These are phyloP conservation scores for Peromyscus californicus DNA, from an alignment of 2,113 vertebrate genomes.

Conservation along the genomic window DNA sequence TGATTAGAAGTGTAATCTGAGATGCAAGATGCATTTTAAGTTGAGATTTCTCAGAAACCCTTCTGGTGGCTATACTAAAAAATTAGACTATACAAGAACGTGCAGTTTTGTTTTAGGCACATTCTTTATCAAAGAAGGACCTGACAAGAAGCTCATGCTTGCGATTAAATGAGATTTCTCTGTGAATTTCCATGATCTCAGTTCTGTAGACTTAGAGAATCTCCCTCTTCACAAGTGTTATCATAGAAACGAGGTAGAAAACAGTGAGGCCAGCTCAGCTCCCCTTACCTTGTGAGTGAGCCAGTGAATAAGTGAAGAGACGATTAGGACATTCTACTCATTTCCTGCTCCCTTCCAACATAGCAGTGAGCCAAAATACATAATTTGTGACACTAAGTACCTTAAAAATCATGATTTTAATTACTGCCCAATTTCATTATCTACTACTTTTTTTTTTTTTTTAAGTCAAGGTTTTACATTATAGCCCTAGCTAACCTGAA, in stretches of 20 bases:
- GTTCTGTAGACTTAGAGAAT: conserved; percentile 23
- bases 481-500: neutral
- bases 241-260: conserved; percentile 2
- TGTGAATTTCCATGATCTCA: neutral
- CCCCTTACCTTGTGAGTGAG: neutral
- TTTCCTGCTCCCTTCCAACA: conserved; percentile 63
- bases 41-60: conserved; percentile 39
- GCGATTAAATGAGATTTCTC: neutral
- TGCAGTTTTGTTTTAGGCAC: neutral
- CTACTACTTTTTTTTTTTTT: neutral
- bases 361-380: conserved; percentile 57
- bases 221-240: neutral
- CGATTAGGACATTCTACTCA: neutral
- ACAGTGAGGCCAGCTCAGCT: neutral
- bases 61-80: neutral
- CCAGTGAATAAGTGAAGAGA: neutral
- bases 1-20: neutral
- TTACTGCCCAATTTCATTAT: conserved; percentile 44
- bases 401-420: conserved; percentile 72
- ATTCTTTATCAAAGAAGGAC: neutral
- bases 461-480: neutral
- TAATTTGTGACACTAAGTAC: conserved; percentile 44
- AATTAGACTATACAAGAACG: neutral
- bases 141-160: neutral
- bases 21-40: conserved; percentile 33